Conservation (phyloP, 2,797 vertebrate genomes). For the Argentina silus region DNA sequence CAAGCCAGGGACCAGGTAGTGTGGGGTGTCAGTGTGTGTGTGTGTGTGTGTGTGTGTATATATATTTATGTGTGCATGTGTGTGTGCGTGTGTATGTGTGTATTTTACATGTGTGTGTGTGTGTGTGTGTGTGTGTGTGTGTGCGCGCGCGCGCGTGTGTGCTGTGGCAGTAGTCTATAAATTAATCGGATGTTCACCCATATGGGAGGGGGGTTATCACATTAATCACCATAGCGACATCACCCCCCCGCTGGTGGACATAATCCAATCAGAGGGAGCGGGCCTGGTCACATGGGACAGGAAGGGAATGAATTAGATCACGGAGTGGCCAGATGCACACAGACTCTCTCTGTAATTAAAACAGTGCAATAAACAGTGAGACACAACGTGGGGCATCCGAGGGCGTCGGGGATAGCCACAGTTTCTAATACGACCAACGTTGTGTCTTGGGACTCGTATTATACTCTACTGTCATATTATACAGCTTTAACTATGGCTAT, state of each 20-base stretch:
- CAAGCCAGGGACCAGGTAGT: too few species aligned
- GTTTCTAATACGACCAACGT: too few species aligned
- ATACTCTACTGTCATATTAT: too few species aligned
- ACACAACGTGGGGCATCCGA: slow-evolving; percentile 48
- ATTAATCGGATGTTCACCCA: slow-evolving; percentile 47
- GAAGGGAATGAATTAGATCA: slow-evolving; percentile 78
- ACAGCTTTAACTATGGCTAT: too few species aligned
- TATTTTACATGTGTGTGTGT: not conserved
- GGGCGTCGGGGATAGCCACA: slow-evolving; percentile 5
- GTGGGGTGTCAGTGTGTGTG: not conserved
- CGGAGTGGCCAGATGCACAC: slow-evolving; percentile 67
- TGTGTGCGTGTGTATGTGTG: slow-evolving; percentile 6
- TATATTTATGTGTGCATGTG: not conserved
- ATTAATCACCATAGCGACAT: slow-evolving; percentile 81
- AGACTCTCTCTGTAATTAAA: slow-evolving; percentile 78
- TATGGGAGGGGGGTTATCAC: slow-evolving; percentile 46
- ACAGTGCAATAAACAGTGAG: slow-evolving; percentile 69
- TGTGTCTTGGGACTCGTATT: too few species aligned
- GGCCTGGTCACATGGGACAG: slow-evolving; percentile 76
- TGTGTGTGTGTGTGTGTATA: not conserved
- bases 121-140: not conserved
- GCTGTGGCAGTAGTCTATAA: slow-evolving; percentile 8
- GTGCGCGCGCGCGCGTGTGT: not conserved
- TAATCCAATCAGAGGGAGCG: slow-evolving; percentile 82
- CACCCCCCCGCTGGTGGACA: slow-evolving; percentile 76